Percentiles rank a stretch among this genome's conserved stretches.
phyloP scores from a whole-genome alignment of 2,888 invertebrate genomes.

The Ceraclea dissimilis region DNA sequence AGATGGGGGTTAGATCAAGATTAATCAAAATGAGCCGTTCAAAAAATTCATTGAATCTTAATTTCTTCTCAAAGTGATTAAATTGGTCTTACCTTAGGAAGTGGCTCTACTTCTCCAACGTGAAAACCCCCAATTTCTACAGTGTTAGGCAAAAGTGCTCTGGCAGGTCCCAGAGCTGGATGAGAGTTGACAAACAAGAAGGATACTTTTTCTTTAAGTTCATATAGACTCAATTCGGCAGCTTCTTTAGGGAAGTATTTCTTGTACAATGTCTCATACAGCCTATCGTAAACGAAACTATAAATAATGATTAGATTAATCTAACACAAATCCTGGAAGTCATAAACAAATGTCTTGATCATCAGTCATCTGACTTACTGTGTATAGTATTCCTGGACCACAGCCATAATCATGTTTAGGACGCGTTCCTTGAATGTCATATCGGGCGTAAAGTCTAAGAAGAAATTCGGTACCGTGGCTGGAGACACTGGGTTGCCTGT shows the following conservation, averaged over 20 bases:
- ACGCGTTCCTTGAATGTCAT: slow-evolving; percentile 14
- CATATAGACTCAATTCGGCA: not conserved
- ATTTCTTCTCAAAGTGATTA: too few species aligned
- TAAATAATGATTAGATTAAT: too few species aligned
- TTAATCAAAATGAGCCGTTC: too few species aligned
- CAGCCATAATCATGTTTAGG: not conserved
- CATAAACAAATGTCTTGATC: not conserved
- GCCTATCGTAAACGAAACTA: not conserved
- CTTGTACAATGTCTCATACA: not conserved
- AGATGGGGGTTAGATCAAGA: too few species aligned
- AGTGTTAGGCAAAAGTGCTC: not conserved
- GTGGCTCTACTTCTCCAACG: not conserved
- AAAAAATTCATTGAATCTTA: too few species aligned
- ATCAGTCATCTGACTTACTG: not conserved
- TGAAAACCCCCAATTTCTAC: not conserved
- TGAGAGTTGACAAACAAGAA: not conserved
- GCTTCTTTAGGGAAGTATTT: slow-evolving; percentile 1
- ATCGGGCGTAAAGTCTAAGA: not conserved
- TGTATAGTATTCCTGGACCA: not conserved
- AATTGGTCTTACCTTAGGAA: slow-evolving; percentile 3
- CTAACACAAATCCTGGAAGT: not conserved
- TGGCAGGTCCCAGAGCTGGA: not conserved
- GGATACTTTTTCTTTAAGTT: not conserved
- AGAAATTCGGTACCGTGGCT: slow-evolving; percentile 11
- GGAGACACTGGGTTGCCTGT: slow-evolving; percentile 15